Evolutionary conservation across 2,888 invertebrate genomes (phyloP).

Genomic region (Lepidocyrtinus sp.): DNA sequence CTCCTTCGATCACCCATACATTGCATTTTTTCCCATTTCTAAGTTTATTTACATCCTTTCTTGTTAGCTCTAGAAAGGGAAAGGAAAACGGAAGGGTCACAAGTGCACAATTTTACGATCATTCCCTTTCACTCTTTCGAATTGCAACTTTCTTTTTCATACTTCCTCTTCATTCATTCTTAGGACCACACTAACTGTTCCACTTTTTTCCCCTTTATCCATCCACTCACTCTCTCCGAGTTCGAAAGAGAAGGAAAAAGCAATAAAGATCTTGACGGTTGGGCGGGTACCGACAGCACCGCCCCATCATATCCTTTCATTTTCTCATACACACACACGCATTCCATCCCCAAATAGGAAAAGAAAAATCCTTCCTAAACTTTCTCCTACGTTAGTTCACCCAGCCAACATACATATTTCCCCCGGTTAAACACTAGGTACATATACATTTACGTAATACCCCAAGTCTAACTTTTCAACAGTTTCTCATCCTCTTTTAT

Average conservation of each 20-base stretch:
- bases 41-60: conserved; percentile 46
- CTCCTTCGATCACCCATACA: not conserved
- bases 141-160: conserved; percentile 36
- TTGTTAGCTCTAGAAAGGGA: not conserved
- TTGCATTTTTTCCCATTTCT: conserved; percentile 1
- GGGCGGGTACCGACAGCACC: conserved; percentile 51
- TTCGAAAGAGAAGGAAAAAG: conserved; percentile 30
- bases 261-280: conserved; percentile 61
- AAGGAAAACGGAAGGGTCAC: conserved; percentile 57
- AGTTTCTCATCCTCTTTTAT: conserved; percentile 3
- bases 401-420: not conserved
- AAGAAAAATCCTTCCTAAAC: not conserved
- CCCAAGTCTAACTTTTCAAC: conserved; percentile 9
- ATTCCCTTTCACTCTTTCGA: conserved; percentile 49
- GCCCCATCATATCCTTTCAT: conserved; percentile 50
- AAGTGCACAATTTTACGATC: conserved; percentile 57
- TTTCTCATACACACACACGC: conserved; percentile 27
- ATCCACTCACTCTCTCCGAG: conserved; percentile 19
- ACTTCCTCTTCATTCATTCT: not conserved
- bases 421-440: not conserved
- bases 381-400: not conserved
- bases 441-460: not conserved
- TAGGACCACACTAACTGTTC: not conserved
- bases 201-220: not conserved
- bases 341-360: not conserved